phyloP scores from a whole-genome alignment of 2,888 invertebrate genomes.

The Pseudoips prasinana region DNA sequence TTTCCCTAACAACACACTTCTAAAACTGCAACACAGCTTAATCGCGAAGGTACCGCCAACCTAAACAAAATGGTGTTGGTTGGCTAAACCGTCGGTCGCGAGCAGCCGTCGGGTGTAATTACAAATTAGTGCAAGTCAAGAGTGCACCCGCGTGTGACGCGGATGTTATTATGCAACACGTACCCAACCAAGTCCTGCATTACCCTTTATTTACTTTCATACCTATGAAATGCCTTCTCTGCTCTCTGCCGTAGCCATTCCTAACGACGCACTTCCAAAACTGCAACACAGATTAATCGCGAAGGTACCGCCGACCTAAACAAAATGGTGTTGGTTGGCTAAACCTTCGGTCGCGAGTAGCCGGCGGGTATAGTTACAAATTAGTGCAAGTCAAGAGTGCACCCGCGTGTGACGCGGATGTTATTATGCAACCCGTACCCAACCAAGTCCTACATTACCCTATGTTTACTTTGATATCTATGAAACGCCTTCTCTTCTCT shows the following conservation, averaged over 20 bases:
- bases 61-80: slow-evolving; percentile 15
- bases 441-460: too few species aligned
- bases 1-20: too few species aligned
- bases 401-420: slow-evolving; percentile 47
- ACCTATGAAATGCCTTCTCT: too few species aligned
- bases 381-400: slow-evolving; percentile 62
- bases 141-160: slow-evolving; percentile 54
- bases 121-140: slow-evolving; percentile 63
- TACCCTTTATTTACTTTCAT: too few species aligned
- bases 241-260: too few species aligned
- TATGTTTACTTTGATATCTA: too few species aligned
- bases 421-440: slow-evolving; percentile 23
- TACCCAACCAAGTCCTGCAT: too few species aligned
- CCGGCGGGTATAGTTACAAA: slow-evolving; percentile 57
- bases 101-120: slow-evolving; percentile 47
- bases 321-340: slow-evolving; percentile 16
- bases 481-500: too few species aligned
- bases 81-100: slow-evolving; percentile 14
- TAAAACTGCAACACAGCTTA: neutral
- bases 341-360: slow-evolving; percentile 8
- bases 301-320: slow-evolving; percentile 7
- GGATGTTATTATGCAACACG: slow-evolving; percentile 30
- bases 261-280: too few species aligned
- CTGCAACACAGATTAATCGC: slow-evolving; percentile 10
- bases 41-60: slow-evolving; percentile 7